Evolutionary conservation across 2,797 vertebrate genomes (phyloP).

Genomic region (Siniperca undulata): DNA sequence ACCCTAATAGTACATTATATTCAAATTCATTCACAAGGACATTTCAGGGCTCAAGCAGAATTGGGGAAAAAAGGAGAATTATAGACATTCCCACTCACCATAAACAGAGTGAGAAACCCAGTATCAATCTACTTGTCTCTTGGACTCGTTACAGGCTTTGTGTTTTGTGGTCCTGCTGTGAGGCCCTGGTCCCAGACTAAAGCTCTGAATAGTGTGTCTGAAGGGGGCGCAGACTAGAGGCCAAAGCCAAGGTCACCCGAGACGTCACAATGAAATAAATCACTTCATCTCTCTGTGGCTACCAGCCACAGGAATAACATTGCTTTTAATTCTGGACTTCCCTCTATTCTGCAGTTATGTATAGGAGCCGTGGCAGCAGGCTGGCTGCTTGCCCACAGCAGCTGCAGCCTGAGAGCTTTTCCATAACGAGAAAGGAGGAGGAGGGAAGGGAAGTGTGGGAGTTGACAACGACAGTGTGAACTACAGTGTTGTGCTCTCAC

Average conservation of each 20-base stretch:
- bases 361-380: conserved; percentile 47
- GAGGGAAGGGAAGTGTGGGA: conserved; percentile 56
- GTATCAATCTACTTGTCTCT: conserved; percentile 19
- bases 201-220: conserved; percentile 63
- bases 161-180: conserved; percentile 51
- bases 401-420: conserved; percentile 67
- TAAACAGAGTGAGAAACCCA: conserved; percentile 19
- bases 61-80: conserved; percentile 16
- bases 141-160: conserved; percentile 26
- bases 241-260: conserved; percentile 75
- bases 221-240: conserved; percentile 50
- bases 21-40: conserved; percentile 77
- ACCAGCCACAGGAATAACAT: conserved; percentile 70
- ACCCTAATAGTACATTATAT: conserved; percentile 80
- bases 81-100: conserved; percentile 35
- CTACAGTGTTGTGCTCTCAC: conserved; percentile 58
- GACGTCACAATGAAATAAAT: conserved; percentile 74
- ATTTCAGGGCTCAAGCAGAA: conserved; percentile 55
- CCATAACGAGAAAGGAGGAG: conserved; percentile 47
- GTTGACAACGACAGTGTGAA: conserved; percentile 57
- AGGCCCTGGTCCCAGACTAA: conserved; percentile 42
- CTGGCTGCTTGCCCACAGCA: conserved; percentile 59
- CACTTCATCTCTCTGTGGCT: conserved; percentile 59
- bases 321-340: conserved; percentile 81
- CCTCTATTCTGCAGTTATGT: conserved; percentile 72